Base-by-base conservation (phyloP, 1,140 invertebrate genomes). In the Archegozetes longisetosus region DNA sequence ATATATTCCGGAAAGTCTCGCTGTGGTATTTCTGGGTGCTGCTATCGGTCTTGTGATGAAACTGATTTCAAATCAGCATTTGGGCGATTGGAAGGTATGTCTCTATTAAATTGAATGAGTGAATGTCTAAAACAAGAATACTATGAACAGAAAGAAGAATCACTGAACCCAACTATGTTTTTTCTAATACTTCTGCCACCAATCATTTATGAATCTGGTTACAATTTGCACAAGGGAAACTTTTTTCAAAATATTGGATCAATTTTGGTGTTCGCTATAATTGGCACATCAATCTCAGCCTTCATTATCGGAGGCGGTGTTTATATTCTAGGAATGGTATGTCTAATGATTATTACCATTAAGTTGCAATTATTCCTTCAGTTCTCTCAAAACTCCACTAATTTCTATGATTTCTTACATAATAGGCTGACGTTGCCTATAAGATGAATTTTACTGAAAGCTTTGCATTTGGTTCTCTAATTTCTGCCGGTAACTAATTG, bases 191-290 rank as follows among this genome's bases (percentile, higher is more conserved):
- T 98, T 0, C 71, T 98, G n/a, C 94, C 94, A 4, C 94, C 94
- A 0, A 98, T 98, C 50, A 97, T 98, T 65, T 97, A 97, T 78
- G 94, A 98, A 75, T 95, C 91, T 3, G 94, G 94, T 3, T 98
- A 97, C 70, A 97, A 97, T 80, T 78, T 98, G 52, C 93, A 97
- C 68, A 97, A 97, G 73, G 78, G 93, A 55, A 97, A 98, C 70
- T 98, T 98, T 70, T 97, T 98, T 71, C 91, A 95, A 75, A 97
- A 96, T 70, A 93, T 97, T 70, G 92, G 90, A 25, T 92, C 78
- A 28, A 82, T 82, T 62, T 62, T 77, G 51, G 82, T 97, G 0
- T 98, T 98, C 81, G 93, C 94, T 1, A 93, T 98, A 65, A 79
- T 96, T 68, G 94, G 94, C 0, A 98, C 94, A 22, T 82, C 87